These are phyloP conservation scores for Apamea anceps DNA, from an alignment of 2,888 invertebrate genomes.

Conservation along the genomic window DNA sequence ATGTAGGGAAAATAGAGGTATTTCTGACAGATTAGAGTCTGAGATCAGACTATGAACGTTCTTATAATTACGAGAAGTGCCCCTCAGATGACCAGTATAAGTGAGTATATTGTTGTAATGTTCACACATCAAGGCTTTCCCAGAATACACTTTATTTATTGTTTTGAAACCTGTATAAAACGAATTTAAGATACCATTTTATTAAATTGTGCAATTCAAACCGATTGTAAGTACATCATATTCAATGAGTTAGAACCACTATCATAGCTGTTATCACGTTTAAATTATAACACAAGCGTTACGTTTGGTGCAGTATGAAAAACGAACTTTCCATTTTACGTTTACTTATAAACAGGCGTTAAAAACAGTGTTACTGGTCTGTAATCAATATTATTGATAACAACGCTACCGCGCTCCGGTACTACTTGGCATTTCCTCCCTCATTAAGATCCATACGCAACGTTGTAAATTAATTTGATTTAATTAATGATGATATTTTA, in stretches of 20 bases:
- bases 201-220: background rate
- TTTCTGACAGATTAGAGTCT: no score
- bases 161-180: background rate
- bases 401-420: slow-evolving; percentile 49
- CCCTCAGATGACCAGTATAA: background rate
- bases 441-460: slow-evolving; percentile 26
- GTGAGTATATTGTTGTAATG: background rate
- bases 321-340: slow-evolving; percentile 70
- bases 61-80: no score
- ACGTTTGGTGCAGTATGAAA: slow-evolving; percentile 59
- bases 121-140: background rate
- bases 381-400: slow-evolving; percentile 72
- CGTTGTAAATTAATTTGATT: slow-evolving; percentile 2
- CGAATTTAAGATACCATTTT: background rate
- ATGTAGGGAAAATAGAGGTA: no score
- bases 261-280: slow-evolving; percentile 43
- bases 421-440: slow-evolving; percentile 58
- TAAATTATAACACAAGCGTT: slow-evolving; percentile 56
- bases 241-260: slow-evolving; percentile 27
- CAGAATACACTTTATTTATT: background rate
- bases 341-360: slow-evolving; percentile 58
- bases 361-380: slow-evolving; percentile 60
- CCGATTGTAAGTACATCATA: background rate
- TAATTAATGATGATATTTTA: background rate
- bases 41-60: no score